A percentile compares a stretch with the other conserved stretches of the same genome.
These are phyloP conservation scores for Marcusenius ussheri DNA, from an alignment of 2,113 vertebrate species.

Conservation along the genomic window DNA sequence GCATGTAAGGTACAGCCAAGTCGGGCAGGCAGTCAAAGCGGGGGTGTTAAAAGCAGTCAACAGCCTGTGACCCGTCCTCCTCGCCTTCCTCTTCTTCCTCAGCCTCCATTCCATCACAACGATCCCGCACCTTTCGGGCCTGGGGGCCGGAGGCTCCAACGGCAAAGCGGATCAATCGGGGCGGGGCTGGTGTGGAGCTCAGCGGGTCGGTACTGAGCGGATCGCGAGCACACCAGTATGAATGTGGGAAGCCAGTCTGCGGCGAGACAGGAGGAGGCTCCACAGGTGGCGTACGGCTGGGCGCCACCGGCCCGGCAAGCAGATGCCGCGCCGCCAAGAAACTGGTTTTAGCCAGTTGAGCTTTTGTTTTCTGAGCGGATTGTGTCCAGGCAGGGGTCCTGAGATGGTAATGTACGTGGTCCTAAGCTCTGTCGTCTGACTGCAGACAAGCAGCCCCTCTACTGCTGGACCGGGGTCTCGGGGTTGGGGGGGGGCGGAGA, in stretches of 20 bases:
- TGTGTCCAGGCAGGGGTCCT: neutral
- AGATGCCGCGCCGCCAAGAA: neutral
- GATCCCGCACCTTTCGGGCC: neutral
- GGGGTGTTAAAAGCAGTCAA: neutral
- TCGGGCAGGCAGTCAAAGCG: neutral
- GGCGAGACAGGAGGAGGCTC: neutral
- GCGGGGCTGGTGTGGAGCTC: neutral
- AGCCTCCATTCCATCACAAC: conserved; percentile 17
- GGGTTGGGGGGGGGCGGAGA: neutral
- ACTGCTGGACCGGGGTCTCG: neutral
- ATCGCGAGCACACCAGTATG: neutral
- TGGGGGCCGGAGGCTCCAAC: neutral
- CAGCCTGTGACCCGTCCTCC: neutral
- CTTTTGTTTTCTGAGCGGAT: conserved; percentile 5
- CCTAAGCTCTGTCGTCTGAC: neutral
- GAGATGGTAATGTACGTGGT: neutral
- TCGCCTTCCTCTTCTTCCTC: neutral
- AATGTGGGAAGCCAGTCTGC: neutral
- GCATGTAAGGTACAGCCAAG: neutral
- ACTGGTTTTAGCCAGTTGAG: neutral
- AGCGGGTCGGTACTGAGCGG: neutral
- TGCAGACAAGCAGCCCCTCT: neutral
- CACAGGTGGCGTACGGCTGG: neutral
- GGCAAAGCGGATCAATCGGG: neutral
- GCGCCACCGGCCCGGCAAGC: neutral